Base-by-base conservation (phyloP, 2,113 vertebrate species). In the Elanus axillaris region DNA sequence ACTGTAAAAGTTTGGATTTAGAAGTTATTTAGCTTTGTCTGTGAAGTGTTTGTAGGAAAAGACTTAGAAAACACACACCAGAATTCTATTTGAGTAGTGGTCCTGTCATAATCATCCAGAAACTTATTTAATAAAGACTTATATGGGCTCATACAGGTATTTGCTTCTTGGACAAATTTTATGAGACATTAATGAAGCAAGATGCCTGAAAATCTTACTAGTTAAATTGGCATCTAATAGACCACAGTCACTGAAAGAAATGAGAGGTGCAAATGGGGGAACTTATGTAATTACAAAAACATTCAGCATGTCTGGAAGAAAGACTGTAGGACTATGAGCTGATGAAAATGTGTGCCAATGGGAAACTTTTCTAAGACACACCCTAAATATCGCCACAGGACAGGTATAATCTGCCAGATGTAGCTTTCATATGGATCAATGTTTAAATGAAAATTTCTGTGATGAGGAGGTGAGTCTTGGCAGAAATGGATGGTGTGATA, bases 211-310 rank as follows among this genome's bases (percentile, higher is more conserved):
- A 64, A 20, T 31, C 17, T 60, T 43, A 16, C 16, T 55, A 67
- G 13, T 40, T 86, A 81, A 84, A 58, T 34, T 36, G 64, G 2
- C 26, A 52, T 50, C 23, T 38, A 12, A 48, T 55, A 66, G 16
- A 86, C 3, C 4, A 40, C 9, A n/a, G 17, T 9, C 21, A 11
- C 9, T 76, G 15, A 22, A 83, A 47, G 13, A 82, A 88, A 58
- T 6, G 1, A 9, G 22, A 48, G 7, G 5, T 63, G 7, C 3
- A 81, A 48, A 22, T 4, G 23, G 27, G 4, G 27, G 17, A 43
- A 34, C 9, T 64, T 53, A 15, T 0, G 0, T 69, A 40, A 36
- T 69, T 64, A 73, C 4, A 74, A 74, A 76, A 8, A 16, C 8
- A 52, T 34, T 73, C 14, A 48, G 7, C 9, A 22, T 9, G 7